Percentiles rank a stretch among this genome's conserved stretches.
These are phyloP conservation scores for Campaea margaritaria DNA, from an alignment of 2,888 invertebrate genomes.

Conservation along the genomic window DNA sequence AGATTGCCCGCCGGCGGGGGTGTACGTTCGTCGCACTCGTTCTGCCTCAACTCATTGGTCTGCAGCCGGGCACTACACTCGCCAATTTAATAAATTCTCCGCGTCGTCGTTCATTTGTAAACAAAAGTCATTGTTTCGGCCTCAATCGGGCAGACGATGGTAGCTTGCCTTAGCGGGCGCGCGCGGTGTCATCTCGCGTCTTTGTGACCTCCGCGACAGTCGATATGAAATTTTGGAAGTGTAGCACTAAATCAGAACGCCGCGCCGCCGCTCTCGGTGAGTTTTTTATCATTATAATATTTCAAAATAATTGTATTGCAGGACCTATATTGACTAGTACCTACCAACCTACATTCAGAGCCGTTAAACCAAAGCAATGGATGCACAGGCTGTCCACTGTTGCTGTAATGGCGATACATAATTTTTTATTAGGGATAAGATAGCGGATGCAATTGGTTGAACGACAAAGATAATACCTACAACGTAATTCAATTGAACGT, in stretches of 20 bases:
- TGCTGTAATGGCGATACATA: no score
- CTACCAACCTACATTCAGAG: no score
- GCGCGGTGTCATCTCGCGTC: conserved; percentile 59
- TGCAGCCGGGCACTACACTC: conserved; percentile 64
- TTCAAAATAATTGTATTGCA: conserved; percentile 9
- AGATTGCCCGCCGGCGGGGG: conserved; percentile 62
- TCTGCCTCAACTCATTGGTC: conserved; percentile 68
- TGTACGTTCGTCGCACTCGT: conserved; percentile 70
- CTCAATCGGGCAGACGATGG: conserved; percentile 73
- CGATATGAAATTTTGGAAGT: conserved; percentile 81
- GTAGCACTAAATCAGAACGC: conserved; percentile 65
- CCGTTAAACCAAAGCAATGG: conserved; percentile 43
- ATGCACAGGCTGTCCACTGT: no score
- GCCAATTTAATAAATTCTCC: conserved; percentile 76
- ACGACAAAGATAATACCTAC: neutral
- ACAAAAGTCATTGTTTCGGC: conserved; percentile 84
- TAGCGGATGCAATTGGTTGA: neutral
- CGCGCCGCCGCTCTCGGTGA: conserved; percentile 64
- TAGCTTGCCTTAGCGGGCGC: conserved; percentile 71
- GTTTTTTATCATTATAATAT: conserved; percentile 39
- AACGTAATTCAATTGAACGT: no score
- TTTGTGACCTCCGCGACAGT: conserved; percentile 50
- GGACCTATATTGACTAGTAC: conserved; percentile 17
- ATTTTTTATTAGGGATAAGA: no score
- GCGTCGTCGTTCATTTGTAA: conserved; percentile 76